Conservation (phyloP, 2,888 invertebrate species). For the Agelastica alni region DNA sequence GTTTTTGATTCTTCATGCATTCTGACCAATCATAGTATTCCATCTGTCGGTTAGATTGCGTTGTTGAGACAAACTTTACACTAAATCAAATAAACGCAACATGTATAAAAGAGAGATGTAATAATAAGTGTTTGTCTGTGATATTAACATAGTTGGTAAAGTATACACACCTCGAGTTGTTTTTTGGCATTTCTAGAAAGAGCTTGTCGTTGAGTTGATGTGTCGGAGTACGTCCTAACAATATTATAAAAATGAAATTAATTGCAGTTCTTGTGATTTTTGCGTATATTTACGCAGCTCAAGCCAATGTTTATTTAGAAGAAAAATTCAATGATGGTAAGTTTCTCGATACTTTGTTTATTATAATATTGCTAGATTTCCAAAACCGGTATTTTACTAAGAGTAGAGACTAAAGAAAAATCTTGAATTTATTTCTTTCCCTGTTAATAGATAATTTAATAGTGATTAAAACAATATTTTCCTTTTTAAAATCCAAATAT, state of each 20-base stretch:
- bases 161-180: conserved; percentile 41
- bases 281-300: conserved; percentile 60
- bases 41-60: conserved; percentile 54
- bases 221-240: conserved; percentile 39
- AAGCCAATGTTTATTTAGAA: conserved; percentile 75
- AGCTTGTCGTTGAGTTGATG: conserved; percentile 45
- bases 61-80: conserved; percentile 39
- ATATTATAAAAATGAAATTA: conserved; percentile 48
- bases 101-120: conserved; percentile 33
- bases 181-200: conserved; percentile 47
- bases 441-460: too few species aligned
- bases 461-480: too few species aligned
- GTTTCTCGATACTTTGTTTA: conserved; percentile 48
- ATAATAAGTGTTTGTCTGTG: conserved; percentile 32
- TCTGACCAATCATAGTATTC: conserved; percentile 53
- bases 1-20: conserved; percentile 24
- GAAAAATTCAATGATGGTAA: conserved; percentile 83
- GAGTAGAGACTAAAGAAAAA: too few species aligned
- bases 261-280: conserved; percentile 60
- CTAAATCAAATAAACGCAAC: neutral
- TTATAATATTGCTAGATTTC: conserved; percentile 8
- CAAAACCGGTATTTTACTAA: conserved; percentile 2
- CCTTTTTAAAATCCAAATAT: too few species aligned
- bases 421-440: too few species aligned
- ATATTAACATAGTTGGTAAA: conserved; percentile 28